phyloP scores from a whole-genome alignment of 2,888 invertebrate species.

The Ashinkailepas kermadecensis region DNA sequence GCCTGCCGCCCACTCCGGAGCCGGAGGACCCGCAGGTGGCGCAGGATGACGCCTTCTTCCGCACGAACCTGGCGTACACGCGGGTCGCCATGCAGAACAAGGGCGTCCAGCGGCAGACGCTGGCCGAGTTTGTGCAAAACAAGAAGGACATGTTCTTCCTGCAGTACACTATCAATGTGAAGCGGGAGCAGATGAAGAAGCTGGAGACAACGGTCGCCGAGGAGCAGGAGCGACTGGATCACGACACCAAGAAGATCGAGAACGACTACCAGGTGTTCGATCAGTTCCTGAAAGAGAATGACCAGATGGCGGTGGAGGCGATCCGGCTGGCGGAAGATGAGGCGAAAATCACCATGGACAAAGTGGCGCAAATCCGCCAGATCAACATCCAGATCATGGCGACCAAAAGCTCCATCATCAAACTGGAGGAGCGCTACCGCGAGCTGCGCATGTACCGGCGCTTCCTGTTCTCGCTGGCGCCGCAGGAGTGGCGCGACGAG shows the following conservation, averaged over 20 bases:
- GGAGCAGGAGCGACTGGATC: constrained; percentile 11
- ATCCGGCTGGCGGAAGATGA: background rate
- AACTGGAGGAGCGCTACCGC: constrained; percentile 3
- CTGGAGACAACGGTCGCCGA: constrained; percentile 1
- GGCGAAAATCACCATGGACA: background rate
- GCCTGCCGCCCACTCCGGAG: constrained; percentile 1
- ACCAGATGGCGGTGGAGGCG: constrained; percentile 12
- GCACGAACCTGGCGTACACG: constrained; percentile 10
- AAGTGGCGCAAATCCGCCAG: background rate
- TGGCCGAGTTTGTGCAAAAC: constrained; percentile 16
- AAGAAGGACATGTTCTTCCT: constrained; percentile 20
- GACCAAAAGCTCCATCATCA: constrained; percentile 10
- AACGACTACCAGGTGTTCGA: constrained; percentile 16
- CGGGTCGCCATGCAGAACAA: constrained; percentile 15
- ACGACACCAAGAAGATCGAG: constrained; percentile 2
- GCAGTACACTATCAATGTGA: constrained; percentile 17
- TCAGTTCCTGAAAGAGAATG: constrained; percentile 13
- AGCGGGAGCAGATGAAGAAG: constrained; percentile 7
- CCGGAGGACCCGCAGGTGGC: constrained; percentile 17
- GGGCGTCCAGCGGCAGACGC: constrained; percentile 5
- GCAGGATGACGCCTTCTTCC: constrained; percentile 10
- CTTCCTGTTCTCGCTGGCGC: constrained; percentile 5
- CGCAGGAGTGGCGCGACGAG: background rate
- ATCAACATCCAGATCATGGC: constrained; percentile 18
- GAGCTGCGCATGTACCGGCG: constrained; percentile 13